Evolutionary conservation across 1,140 invertebrate genomes (phyloP).

Genomic region (Atta cephalotes): DNA sequence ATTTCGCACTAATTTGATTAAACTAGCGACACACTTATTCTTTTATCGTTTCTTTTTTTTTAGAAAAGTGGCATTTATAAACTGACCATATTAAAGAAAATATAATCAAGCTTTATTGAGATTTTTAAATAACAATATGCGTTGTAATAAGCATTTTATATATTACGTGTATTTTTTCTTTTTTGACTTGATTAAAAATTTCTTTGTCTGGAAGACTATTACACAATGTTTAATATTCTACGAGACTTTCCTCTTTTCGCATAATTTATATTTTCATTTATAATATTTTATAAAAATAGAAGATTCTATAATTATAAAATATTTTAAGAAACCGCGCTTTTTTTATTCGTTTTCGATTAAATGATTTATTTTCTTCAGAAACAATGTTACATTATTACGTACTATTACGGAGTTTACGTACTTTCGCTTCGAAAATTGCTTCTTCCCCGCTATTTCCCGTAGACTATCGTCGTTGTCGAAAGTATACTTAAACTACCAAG

Average conservation of each 20-base stretch:
- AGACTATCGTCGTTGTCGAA: slow-evolving; percentile 58
- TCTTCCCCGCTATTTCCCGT: slow-evolving; percentile 50
- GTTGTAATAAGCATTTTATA: background rate
- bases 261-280: background rate
- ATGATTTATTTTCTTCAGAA: slow-evolving; percentile 52
- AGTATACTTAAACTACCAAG: slow-evolving; percentile 62
- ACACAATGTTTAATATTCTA: background rate
- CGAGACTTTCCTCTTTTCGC: background rate
- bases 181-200: slow-evolving; percentile 16
- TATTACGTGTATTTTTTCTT: background rate
- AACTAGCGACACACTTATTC: background rate
- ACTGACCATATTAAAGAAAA: background rate
- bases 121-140: background rate
- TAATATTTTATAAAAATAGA: background rate
- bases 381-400: slow-evolving; percentile 47
- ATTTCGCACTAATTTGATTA: slow-evolving; percentile 9
- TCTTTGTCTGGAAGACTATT: background rate
- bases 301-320: no score
- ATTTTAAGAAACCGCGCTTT: background rate
- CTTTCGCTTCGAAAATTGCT: slow-evolving; percentile 56
- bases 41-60: background rate
- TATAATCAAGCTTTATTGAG: background rate
- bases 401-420: slow-evolving; percentile 55
- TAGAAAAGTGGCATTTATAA: slow-evolving; percentile 2
- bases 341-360: slow-evolving; percentile 15